Percentiles rank a stretch among this genome's conserved stretches.
Evolutionary conservation across 2,888 invertebrate genomes (phyloP).

Genomic region (Sarcophaga subvicina): DNA sequence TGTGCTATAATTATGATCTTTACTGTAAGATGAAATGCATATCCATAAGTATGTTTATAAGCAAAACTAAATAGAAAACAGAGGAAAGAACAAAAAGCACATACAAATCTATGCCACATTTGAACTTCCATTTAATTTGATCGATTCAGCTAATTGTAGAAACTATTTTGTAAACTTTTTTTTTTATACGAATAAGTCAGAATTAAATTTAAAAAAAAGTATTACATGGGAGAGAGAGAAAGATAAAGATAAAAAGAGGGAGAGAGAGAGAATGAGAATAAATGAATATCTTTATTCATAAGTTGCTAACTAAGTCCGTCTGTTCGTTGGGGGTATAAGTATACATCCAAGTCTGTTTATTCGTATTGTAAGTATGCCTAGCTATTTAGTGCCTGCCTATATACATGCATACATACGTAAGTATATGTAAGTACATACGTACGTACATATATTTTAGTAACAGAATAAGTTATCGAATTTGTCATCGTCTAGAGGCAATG

Average conservation of each 20-base stretch:
- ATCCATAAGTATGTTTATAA: background rate
- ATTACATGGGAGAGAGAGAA: background rate
- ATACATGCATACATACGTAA: too few species aligned
- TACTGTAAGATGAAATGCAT: background rate
- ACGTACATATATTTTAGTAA: too few species aligned
- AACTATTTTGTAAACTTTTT: slow-evolving; percentile 41
- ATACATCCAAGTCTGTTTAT: slow-evolving; percentile 2
- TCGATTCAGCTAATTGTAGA: slow-evolving; percentile 70
- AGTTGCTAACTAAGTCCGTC: slow-evolving; percentile 43
- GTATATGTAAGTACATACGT: too few species aligned
- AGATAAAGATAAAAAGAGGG: slow-evolving; percentile 50
- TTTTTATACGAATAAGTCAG: slow-evolving; percentile 18
- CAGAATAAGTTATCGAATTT: background rate
- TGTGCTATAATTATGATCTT: too few species aligned
- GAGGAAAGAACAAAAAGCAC: background rate
- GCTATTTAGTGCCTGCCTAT: too few species aligned
- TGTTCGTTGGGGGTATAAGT: background rate
- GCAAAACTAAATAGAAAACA: background rate
- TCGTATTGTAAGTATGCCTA: background rate
- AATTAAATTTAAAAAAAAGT: background rate
- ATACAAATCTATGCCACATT: slow-evolving; percentile 55
- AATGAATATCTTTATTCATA: slow-evolving; percentile 39
- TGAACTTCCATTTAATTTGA: slow-evolving; percentile 70
- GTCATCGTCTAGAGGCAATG: background rate
- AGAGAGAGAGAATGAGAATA: background rate